A percentile compares a stretch with the other conserved stretches of the same genome.
These are phyloP conservation scores for Acronicta alni DNA, from an alignment of 2,888 invertebrate species.

Conservation along the genomic window DNA sequence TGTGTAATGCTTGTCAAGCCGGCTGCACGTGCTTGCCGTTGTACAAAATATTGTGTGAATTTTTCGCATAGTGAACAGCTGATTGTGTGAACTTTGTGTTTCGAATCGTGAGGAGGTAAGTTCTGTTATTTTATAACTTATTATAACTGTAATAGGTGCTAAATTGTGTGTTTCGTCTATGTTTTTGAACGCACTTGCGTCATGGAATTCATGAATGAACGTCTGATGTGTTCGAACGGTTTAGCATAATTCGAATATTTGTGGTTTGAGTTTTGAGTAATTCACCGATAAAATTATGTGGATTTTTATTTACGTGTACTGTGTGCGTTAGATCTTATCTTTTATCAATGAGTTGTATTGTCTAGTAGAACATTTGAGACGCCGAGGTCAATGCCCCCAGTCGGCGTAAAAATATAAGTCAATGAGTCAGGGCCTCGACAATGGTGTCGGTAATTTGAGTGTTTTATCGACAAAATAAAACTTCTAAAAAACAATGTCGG, in stretches of 20 bases:
- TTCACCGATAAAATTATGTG: slow-evolving; percentile 20
- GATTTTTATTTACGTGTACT: slow-evolving; percentile 20
- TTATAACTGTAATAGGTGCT: slow-evolving; percentile 21
- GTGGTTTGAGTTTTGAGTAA: slow-evolving; percentile 35
- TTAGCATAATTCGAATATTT: slow-evolving; percentile 49
- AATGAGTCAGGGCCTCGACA: slow-evolving; percentile 41
- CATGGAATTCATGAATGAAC: slow-evolving; percentile 59
- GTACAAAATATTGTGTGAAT: slow-evolving; percentile 54
- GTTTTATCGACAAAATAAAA: slow-evolving; percentile 17
- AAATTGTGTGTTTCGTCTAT: slow-evolving; percentile 32
- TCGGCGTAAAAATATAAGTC: slow-evolving; percentile 47
- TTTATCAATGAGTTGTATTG: slow-evolving; percentile 14
- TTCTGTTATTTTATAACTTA: slow-evolving; percentile 43
- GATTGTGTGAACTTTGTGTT: slow-evolving; percentile 62
- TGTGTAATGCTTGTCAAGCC: slow-evolving; percentile 65
- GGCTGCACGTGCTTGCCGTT: slow-evolving; percentile 63
- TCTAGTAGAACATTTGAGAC: not conserved
- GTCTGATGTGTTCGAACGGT: slow-evolving; percentile 33
- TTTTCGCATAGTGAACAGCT: slow-evolving; percentile 63
- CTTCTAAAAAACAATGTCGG: slow-evolving; percentile 10
- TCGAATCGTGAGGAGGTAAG: slow-evolving; percentile 45
- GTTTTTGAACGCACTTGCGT: slow-evolving; percentile 52
- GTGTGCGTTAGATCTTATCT: slow-evolving; percentile 24
- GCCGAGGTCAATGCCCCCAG: slow-evolving; percentile 47
- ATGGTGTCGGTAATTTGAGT: slow-evolving; percentile 31